These are phyloP conservation scores for Craseonycteris thonglongyai DNA, from an alignment of 2,113 vertebrate genomes.

Conservation along the genomic window DNA sequence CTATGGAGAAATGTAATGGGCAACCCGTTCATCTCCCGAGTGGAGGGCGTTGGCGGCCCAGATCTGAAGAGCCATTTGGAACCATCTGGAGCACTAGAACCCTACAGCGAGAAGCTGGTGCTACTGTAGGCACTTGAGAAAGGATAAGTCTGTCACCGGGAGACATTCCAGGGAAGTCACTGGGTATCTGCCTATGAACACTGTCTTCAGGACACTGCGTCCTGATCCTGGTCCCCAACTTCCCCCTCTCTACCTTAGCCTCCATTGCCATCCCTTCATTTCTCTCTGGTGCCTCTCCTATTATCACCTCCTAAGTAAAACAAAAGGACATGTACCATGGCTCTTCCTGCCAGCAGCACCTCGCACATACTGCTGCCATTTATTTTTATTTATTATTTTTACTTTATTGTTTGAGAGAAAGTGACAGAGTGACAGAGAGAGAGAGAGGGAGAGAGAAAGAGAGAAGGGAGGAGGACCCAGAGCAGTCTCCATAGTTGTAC, in stretches of 20 bases:
- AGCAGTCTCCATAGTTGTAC: too few species aligned
- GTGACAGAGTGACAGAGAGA: too few species aligned
- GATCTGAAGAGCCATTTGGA: not conserved
- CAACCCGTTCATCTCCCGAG: not conserved
- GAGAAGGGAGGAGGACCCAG: too few species aligned
- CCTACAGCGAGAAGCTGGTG: not conserved
- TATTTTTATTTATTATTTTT: too few species aligned
- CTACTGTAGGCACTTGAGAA: not conserved
- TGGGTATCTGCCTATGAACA: rapidly evolving
- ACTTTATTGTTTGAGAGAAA: too few species aligned
- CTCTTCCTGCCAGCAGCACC: not conserved
- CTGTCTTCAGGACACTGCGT: not conserved
- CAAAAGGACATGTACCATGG: rapidly evolving
- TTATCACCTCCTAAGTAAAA: not conserved
- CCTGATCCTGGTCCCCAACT: not conserved
- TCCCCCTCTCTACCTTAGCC: rapidly evolving
- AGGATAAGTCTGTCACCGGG: not conserved
- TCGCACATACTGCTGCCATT: not conserved
- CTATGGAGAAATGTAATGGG: not conserved
- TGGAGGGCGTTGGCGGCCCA: rapidly evolving
- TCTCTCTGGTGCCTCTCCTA: not conserved
- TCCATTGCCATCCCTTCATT: not conserved
- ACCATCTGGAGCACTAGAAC: not conserved
- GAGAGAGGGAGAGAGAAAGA: too few species aligned
- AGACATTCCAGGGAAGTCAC: not conserved